Evolutionary conservation across 2,888 invertebrate genomes (phyloP).

Genomic region (Pyrochroa serraticornis): DNA sequence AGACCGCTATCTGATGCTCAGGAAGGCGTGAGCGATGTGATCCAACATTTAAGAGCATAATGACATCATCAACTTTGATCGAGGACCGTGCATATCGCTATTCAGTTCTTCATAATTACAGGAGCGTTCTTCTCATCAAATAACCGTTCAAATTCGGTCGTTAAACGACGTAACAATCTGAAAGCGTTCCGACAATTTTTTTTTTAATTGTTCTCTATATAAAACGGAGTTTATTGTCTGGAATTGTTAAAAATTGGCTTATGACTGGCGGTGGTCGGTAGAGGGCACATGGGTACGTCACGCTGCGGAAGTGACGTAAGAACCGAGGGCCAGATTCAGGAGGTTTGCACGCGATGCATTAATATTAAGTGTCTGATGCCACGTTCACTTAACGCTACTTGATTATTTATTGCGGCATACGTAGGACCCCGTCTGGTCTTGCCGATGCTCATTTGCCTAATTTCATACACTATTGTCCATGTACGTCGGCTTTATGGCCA

Average conservation of each 20-base stretch:
- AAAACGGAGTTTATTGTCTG: constrained; percentile 1
- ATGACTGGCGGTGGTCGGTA: neutral
- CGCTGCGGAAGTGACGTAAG: constrained; percentile 38
- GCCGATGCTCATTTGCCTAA: too few species aligned
- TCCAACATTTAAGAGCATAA: constrained; percentile 43
- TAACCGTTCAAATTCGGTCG: constrained; percentile 25
- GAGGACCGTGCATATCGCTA: constrained; percentile 34
- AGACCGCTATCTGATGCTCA: constrained; percentile 31
- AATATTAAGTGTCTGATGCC: constrained; percentile 42
- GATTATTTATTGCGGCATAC: constrained; percentile 33
- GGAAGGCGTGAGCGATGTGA: constrained; percentile 37
- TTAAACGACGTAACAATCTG: constrained; percentile 24
- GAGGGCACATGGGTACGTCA: constrained; percentile 23
- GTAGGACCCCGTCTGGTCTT: too few species aligned
- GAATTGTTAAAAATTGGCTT: neutral
- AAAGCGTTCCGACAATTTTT: too few species aligned
- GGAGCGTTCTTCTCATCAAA: constrained; percentile 20
- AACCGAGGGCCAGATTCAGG: constrained; percentile 41
- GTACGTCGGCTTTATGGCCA: too few species aligned
- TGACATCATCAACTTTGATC: constrained; percentile 52
- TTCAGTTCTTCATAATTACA: constrained; percentile 16
- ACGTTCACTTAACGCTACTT: constrained; percentile 40
- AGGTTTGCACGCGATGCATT: constrained; percentile 43
- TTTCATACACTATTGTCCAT: too few species aligned
- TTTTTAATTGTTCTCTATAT: too few species aligned